Evolutionary conservation across 2,113 vertebrate species (phyloP).

Genomic region (Noturus placidus): DNA sequence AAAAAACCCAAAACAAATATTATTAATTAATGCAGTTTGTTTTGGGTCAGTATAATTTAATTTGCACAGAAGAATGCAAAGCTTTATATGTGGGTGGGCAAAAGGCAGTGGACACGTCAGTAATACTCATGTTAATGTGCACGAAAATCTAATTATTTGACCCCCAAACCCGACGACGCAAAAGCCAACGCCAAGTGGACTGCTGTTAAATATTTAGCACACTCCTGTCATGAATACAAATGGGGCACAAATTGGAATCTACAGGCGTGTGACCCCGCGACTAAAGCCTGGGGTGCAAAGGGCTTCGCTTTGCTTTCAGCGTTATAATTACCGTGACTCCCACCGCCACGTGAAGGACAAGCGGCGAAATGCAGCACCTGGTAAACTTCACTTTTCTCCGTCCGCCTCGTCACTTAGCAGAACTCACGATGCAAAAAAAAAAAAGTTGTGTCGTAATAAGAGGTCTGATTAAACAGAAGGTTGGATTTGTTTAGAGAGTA

Average conservation of each 20-base stretch:
- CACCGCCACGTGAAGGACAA: constrained; percentile 85
- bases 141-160: constrained; percentile 97
- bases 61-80: constrained; percentile 64
- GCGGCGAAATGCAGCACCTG: constrained; percentile 71
- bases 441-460: neutral
- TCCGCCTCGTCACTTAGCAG: constrained; percentile 53
- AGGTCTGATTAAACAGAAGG: neutral
- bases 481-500: neutral
- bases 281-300: constrained; percentile 81
- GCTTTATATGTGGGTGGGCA: constrained; percentile 70
- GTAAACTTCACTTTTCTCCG: constrained; percentile 64
- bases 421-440: constrained; percentile 55
- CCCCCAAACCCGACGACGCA: constrained; percentile 83
- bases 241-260: constrained; percentile 96
- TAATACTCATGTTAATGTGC: constrained; percentile 92
- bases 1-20: neutral
- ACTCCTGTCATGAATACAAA: constrained; percentile 97
- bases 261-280: constrained; percentile 94
- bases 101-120: constrained; percentile 76
- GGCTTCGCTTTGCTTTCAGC: constrained; percentile 85
- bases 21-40: constrained; percentile 67
- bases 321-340: constrained; percentile 92
- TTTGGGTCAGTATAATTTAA: constrained; percentile 61
- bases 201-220: constrained; percentile 95
- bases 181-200: constrained; percentile 87